phyloP scores from a whole-genome alignment of 2,888 invertebrate genomes.

The Selenia dentaria region DNA sequence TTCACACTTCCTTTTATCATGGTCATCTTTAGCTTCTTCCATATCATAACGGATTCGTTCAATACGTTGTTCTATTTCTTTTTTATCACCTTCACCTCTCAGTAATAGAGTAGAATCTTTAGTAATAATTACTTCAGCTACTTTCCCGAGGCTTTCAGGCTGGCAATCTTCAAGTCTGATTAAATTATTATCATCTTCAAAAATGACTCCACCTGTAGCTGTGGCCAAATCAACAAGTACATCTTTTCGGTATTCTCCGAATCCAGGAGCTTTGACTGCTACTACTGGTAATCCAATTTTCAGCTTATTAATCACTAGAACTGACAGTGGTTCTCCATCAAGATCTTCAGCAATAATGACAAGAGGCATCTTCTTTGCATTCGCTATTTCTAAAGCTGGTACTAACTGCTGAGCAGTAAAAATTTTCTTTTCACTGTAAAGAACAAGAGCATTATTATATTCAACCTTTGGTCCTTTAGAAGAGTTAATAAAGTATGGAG shows the following conservation, averaged over 20 bases:
- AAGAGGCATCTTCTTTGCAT: slow-evolving; percentile 94
- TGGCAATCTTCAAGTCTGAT: slow-evolving; percentile 95
- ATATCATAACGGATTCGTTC: slow-evolving; percentile 93
- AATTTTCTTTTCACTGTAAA: slow-evolving; percentile 98
- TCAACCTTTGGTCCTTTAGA: slow-evolving; percentile 98
- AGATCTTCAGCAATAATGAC: slow-evolving; percentile 98
- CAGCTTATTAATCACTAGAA: slow-evolving; percentile 93
- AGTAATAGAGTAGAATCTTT: slow-evolving; percentile 94
- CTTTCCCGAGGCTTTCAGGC: slow-evolving; percentile 91
- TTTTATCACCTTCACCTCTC: slow-evolving; percentile 89
- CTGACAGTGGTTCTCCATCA: slow-evolving; percentile 96
- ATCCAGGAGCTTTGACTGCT: slow-evolving; percentile 98
- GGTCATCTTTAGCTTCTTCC: slow-evolving; percentile 91
- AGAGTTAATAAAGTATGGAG: slow-evolving; percentile 99
- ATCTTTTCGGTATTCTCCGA: slow-evolving; percentile 96
- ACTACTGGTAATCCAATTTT: slow-evolving; percentile 96
- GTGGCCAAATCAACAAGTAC: slow-evolving; percentile 96
- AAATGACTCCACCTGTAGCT: slow-evolving; percentile 95
- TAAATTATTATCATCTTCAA: slow-evolving; percentile 96
- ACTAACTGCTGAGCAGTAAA: slow-evolving; percentile 97
- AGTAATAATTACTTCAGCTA: slow-evolving; percentile 95
- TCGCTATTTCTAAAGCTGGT: slow-evolving; percentile 97
- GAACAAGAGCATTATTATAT: slow-evolving; percentile 96
- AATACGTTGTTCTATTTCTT: slow-evolving; percentile 90
- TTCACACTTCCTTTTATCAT: slow-evolving; percentile 95